Conservation (phyloP, 2,113 vertebrate species). For the Melospiza georgiana region DNA sequence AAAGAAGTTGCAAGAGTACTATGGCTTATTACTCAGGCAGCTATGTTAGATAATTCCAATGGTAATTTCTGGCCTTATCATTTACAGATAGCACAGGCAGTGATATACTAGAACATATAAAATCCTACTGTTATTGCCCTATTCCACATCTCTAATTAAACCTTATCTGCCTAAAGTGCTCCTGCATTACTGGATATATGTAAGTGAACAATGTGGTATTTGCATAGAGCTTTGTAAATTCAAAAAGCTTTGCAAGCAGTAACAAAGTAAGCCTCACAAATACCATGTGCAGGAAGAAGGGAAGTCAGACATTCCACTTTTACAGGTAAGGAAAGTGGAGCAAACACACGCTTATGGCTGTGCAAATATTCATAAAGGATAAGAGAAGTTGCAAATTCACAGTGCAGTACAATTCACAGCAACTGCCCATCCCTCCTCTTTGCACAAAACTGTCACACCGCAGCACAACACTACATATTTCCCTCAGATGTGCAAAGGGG, state of each 20-base stretch:
- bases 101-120: background rate
- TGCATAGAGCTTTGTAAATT: slow-evolving; percentile 20
- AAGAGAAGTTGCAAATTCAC: background rate
- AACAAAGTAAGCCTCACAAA: background rate
- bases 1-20: background rate
- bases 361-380: background rate
- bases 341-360: background rate
- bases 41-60: background rate
- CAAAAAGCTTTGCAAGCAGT: slow-evolving; percentile 36
- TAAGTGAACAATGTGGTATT: slow-evolving; percentile 19
- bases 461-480: background rate
- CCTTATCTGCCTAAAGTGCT: slow-evolving; percentile 7
- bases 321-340: background rate
- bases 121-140: slow-evolving; percentile 8
- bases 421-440: background rate
- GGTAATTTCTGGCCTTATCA: background rate
- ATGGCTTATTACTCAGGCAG: background rate
- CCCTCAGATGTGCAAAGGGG: background rate
- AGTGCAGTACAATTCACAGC: background rate
- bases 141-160: slow-evolving; percentile 42
- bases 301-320: background rate
- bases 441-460: background rate
- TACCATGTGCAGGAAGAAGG: accelerated
- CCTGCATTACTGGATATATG: background rate
- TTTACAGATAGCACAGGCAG: background rate